These are phyloP conservation scores for Cephalotes varians DNA, from an alignment of 2,888 invertebrate genomes.

Conservation along the genomic window DNA sequence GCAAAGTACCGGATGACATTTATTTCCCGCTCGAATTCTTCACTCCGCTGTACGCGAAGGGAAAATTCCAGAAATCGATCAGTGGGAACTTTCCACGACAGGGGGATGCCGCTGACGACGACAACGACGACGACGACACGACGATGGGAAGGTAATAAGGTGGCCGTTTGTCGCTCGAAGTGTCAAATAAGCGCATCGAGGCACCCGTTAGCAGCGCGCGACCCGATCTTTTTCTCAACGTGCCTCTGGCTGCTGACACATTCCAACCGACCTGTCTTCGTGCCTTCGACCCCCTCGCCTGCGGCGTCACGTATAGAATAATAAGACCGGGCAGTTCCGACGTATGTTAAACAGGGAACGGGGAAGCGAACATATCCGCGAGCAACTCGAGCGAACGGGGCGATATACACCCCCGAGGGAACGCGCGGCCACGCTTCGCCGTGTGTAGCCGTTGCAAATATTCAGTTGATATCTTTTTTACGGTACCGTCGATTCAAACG, in stretches of 20 bases:
- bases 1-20: slow-evolving; percentile 60
- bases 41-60: slow-evolving; percentile 51
- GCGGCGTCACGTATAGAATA: slow-evolving; percentile 67
- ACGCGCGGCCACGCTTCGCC: neutral
- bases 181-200: slow-evolving; percentile 84
- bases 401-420: neutral
- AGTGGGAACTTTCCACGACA: slow-evolving; percentile 52
- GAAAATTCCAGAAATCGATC: slow-evolving; percentile 67
- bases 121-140: slow-evolving; percentile 65
- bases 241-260: slow-evolving; percentile 72
- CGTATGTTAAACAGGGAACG: slow-evolving; percentile 36
- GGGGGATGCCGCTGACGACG: slow-evolving; percentile 39
- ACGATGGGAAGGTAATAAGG: slow-evolving; percentile 82
- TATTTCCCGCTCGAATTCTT: slow-evolving; percentile 68
- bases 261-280: slow-evolving; percentile 65
- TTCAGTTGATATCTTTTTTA: slow-evolving; percentile 38
- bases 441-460: neutral
- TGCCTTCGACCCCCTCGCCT: slow-evolving; percentile 29
- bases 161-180: slow-evolving; percentile 83
- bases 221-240: slow-evolving; percentile 71
- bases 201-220: slow-evolving; percentile 66
- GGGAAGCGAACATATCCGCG: slow-evolving; percentile 11
- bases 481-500: slow-evolving; percentile 25
- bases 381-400: slow-evolving; percentile 16
- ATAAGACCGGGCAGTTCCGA: slow-evolving; percentile 65